Evolutionary conservation across 1,140 invertebrate genomes (phyloP).

Genomic region (Oppia nitens): DNA sequence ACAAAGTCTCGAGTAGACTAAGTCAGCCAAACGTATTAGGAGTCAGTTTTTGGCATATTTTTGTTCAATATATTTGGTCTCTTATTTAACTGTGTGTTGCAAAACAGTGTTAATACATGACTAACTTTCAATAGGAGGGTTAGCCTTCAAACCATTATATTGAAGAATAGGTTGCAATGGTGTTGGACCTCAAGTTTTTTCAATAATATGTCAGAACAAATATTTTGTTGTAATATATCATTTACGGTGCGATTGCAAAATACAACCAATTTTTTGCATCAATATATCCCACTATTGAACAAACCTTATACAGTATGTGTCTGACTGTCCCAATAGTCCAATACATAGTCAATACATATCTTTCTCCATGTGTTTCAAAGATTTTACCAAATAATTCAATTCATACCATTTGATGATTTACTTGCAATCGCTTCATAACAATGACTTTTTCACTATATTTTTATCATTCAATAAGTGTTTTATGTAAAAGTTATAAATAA

Average conservation of each 20-base stretch:
- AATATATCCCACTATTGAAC: neutral
- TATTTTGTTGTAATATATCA: neutral
- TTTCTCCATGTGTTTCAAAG: too few species aligned
- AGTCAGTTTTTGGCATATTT: too few species aligned
- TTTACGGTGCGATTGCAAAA: neutral
- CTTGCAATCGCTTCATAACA: too few species aligned
- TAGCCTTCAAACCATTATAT: neutral
- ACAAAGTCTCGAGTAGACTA: too few species aligned
- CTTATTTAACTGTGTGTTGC: neutral
- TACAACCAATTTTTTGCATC: neutral
- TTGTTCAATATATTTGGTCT: too few species aligned
- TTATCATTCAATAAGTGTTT: too few species aligned
- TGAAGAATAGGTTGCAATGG: neutral
- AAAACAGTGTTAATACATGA: neutral
- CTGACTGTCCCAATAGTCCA: neutral
- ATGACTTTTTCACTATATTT: too few species aligned
- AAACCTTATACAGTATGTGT: neutral
- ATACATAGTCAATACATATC: too few species aligned
- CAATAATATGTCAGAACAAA: neutral
- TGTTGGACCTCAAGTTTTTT: neutral
- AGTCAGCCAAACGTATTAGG: too few species aligned
- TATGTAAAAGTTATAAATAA: too few species aligned
- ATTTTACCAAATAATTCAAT: too few species aligned
- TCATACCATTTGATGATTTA: too few species aligned
- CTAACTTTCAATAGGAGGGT: neutral